Evolutionary conservation across 2,797 vertebrate species (phyloP), one percentile per base, ranked within the genome.

Genomic region (Anomalospiza imberbis): DNA sequence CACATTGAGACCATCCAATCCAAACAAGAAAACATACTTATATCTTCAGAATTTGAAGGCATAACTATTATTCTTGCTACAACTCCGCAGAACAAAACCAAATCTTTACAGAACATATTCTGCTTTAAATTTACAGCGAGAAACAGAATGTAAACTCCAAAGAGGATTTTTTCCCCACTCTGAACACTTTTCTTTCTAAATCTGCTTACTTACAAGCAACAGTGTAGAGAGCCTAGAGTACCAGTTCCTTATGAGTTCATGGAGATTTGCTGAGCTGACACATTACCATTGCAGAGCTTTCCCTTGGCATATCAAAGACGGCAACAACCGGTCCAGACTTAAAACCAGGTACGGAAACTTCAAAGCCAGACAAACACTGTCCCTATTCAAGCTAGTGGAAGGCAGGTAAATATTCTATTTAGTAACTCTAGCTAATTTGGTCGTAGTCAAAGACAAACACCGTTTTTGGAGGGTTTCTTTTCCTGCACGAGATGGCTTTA

Each of bases 151-250:
- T n/a, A 50, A 66, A 13, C 26, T 57, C 25, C 71, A 12, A 48
- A n/a, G n/a, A 58, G 12, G 8, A 44, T 32, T n/a, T 47, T 38
- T 3, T 0, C 2, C 2, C 25, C 3, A 2, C 28, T 25, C 29
- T 0, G 3, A 76, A 71, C 29, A 20, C 24, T 38, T 78, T 65
- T 74, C 36, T 24, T 88, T 73, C 40, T 16, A 57, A 48, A 70
- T 16, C 45, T 58, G 22, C 57, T 91, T 85, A 87, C 36, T 65
- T 28, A 36, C 18, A 76, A 85, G 84, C 61, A 92, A 74, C 57
- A 81, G 48, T 2, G 48, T 25, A 32, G 79, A 67, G 68, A 48
- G 70, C 24, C 17, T 73, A 25, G 85, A 77, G 48, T 25, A 45
- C 36, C 44, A 26, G 63, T 36, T 94, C 82, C 89, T 83, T 58